Percentiles rank a stretch among this genome's conserved stretches.
Conservation (phyloP, 2,888 invertebrate species). For the Doris montereyensis region DNA sequence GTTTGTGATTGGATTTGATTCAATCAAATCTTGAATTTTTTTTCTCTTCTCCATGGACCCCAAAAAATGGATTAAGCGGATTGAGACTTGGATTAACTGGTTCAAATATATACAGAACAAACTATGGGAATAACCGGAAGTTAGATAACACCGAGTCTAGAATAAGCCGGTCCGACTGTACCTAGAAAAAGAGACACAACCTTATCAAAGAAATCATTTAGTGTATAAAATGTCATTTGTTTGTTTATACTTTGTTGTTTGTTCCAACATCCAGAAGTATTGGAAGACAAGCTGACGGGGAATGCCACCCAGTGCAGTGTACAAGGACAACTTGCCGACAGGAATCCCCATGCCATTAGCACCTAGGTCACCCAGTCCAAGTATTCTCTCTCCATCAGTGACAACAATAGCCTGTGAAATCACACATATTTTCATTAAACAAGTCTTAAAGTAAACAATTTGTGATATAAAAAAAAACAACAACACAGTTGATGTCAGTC, state of each 20-base stretch:
- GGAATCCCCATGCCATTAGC: slow-evolving; percentile 99
- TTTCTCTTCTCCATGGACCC: no score
- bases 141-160: no score
- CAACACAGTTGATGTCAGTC: not conserved
- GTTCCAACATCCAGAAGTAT: slow-evolving; percentile 96
- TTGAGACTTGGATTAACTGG: no score
- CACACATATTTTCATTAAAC: not conserved
- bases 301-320: slow-evolving; percentile 97
- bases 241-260: slow-evolving; percentile 83
- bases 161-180: no score
- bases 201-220: not conserved
- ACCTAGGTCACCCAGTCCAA: slow-evolving; percentile 97
- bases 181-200: no score
- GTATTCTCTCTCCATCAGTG: slow-evolving; percentile 97
- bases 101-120: no score
- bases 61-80: no score
- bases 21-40: no score
- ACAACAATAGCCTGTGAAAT: slow-evolving; percentile 80
- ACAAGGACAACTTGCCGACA: slow-evolving; percentile 95
- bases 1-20: no score
- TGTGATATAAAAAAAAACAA: no score
- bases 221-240: not conserved
- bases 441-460: no score
- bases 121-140: no score
- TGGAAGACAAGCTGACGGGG: slow-evolving; percentile 95